Evolutionary conservation across 2,113 vertebrate species (phyloP).

Genomic region (Centropus unirufus): DNA sequence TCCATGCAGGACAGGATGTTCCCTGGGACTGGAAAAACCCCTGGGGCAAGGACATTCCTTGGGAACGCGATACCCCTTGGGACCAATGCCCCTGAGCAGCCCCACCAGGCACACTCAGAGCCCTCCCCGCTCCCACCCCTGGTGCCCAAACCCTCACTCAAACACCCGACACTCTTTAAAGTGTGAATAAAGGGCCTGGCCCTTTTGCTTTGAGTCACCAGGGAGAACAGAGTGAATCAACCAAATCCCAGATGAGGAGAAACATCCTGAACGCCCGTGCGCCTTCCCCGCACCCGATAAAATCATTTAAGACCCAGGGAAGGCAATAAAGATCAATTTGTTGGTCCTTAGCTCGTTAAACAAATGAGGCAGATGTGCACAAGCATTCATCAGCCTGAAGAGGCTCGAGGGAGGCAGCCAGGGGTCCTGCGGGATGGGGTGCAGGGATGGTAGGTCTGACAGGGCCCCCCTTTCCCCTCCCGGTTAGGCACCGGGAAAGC

Average conservation of each 20-base stretch:
- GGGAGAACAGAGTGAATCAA: neutral
- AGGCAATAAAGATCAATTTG: neutral
- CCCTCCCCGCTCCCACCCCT: accelerated
- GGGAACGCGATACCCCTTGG: neutral
- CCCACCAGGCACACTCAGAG: neutral
- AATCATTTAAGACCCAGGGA: neutral
- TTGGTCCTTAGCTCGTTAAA: neutral
- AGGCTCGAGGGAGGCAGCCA: accelerated
- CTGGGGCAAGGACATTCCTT: neutral
- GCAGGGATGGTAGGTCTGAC: neutral
- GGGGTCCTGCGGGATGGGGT: accelerated
- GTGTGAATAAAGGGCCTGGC: neutral
- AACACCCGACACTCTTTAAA: neutral
- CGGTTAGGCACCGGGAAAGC: accelerated
- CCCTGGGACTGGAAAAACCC: no score
- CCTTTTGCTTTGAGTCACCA: accelerated
- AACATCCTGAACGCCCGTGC: neutral
- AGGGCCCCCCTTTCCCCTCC: neutral
- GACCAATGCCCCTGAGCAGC: neutral
- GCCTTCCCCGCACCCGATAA: neutral
- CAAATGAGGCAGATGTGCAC: neutral
- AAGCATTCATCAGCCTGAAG: neutral
- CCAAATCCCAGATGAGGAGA: neutral
- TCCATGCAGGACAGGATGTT: neutral
- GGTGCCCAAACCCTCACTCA: neutral